Conservation (phyloP, 1,140 invertebrate genomes). For the Heliconius hermathena region DNA sequence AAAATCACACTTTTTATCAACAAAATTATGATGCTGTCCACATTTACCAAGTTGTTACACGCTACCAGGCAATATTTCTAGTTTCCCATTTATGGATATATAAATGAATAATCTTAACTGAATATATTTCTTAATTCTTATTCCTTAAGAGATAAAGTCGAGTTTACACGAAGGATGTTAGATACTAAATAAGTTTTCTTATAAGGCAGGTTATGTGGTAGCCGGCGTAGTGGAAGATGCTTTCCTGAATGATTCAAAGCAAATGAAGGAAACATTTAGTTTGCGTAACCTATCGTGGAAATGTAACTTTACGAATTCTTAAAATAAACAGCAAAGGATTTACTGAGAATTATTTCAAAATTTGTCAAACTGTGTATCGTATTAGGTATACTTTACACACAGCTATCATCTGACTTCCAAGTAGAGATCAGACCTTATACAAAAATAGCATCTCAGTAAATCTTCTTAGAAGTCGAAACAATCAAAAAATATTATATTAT, state of each 20-base stretch:
- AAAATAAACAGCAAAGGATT: conserved; percentile 11
- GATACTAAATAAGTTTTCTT: conserved; percentile 39
- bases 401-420: too few species aligned
- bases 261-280: conserved; percentile 35
- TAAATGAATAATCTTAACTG: conserved; percentile 58
- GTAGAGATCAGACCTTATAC: too few species aligned
- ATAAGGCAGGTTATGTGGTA: conserved; percentile 46
- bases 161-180: conserved; percentile 47
- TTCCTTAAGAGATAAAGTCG: conserved; percentile 40
- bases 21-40: conserved; percentile 50
- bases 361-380: background rate
- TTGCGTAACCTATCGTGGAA: conserved; percentile 20
- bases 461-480: too few species aligned
- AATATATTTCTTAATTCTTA: conserved; percentile 42
- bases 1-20: conserved; percentile 45
- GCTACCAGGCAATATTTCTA: conserved; percentile 59
- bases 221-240: conserved; percentile 36
- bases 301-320: conserved; percentile 17
- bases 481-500: too few species aligned
- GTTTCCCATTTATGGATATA: conserved; percentile 61
- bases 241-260: conserved; percentile 42
- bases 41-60: conserved; percentile 57
- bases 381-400: too few species aligned
- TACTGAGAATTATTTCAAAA: background rate
- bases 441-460: too few species aligned